These are phyloP conservation scores for Lasiurus cinereus DNA, from an alignment of 2,113 vertebrate species.

Conservation along the genomic window DNA sequence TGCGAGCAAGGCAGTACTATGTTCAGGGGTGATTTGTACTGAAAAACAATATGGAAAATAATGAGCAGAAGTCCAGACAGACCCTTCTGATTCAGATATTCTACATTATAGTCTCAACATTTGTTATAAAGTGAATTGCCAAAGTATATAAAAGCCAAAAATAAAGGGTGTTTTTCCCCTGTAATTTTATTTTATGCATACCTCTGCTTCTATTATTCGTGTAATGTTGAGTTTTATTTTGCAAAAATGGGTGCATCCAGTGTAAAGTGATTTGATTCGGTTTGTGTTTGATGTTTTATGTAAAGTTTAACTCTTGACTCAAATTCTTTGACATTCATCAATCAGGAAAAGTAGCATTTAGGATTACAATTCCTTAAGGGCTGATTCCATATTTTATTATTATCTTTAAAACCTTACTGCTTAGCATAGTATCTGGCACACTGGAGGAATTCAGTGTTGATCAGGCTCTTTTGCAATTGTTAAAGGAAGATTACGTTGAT, in stretches of 20 bases:
- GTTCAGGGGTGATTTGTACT: slow-evolving; percentile 17
- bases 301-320: slow-evolving; percentile 32
- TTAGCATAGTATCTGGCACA: not conserved
- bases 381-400: not conserved
- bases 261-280: slow-evolving; percentile 24
- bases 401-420: not conserved
- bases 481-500: slow-evolving; percentile 18
- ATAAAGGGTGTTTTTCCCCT: slow-evolving; percentile 50
- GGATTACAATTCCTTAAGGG: slow-evolving; percentile 23
- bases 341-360: slow-evolving; percentile 56
- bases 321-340: slow-evolving; percentile 48
- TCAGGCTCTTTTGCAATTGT: not conserved
- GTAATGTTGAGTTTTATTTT: slow-evolving; percentile 57
- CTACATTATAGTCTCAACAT: not conserved
- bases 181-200: not conserved
- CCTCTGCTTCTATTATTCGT: slow-evolving; percentile 28
- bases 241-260: not conserved
- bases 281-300: slow-evolving; percentile 31
- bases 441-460: not conserved
- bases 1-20: slow-evolving; percentile 47
- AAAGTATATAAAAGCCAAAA: slow-evolving; percentile 31
- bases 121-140: slow-evolving; percentile 45
- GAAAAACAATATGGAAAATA: slow-evolving; percentile 46
- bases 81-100: slow-evolving; percentile 49
- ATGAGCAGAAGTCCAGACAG: slow-evolving; percentile 1